Base-by-base conservation (phyloP, 1,140 invertebrate species). In the Cotesia vestalis region DNA sequence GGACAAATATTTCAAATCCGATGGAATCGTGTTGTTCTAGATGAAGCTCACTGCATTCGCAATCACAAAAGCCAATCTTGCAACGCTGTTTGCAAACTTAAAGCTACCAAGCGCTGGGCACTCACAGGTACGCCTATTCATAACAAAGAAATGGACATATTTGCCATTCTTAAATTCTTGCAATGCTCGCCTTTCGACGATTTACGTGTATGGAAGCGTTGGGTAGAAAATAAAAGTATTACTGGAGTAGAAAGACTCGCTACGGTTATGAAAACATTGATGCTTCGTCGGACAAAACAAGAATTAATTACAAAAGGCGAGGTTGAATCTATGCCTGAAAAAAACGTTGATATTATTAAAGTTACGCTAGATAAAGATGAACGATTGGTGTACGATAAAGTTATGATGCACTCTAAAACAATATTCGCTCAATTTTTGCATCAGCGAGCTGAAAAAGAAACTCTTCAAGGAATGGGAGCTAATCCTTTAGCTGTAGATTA, bases 41-140 rank as follows among this genome's bases (percentile, higher is more conserved):
- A 99, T 86, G 97, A 99, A 88, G 97, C 94, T 0, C 97, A 99
- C 84, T 88, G 90, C 4, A 93, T 99, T 4, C 91, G 96, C 72
- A 99, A 99, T 87, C 89, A 93, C 78, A 96, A 94, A 84, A 91
- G 92, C 14, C 86, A 91, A 66, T 92, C 91, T 0, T 92, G 94
- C 1, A 78, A 90, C 76, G 92, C 94, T 0, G 92, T 93, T 0
- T 94, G 91, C 81, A 81, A 83, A 11, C 81, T 98, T 3, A 75
- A 77, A 0, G 90, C 88, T 0, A 85, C 82, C 59, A 88, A 90
- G 36, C 89, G 95, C 55, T 98, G 96, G 96, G 92, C 91, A 0
- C 86, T 99, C 0, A 97, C 96, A 5, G 97, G 97, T 9, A 99
- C 97, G 0, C 97, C 97, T 0, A 93, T 99, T 66, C 97, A 99